These are phyloP conservation scores for Melanotus villosus DNA, from an alignment of 2,888 invertebrate species.

Conservation along the genomic window DNA sequence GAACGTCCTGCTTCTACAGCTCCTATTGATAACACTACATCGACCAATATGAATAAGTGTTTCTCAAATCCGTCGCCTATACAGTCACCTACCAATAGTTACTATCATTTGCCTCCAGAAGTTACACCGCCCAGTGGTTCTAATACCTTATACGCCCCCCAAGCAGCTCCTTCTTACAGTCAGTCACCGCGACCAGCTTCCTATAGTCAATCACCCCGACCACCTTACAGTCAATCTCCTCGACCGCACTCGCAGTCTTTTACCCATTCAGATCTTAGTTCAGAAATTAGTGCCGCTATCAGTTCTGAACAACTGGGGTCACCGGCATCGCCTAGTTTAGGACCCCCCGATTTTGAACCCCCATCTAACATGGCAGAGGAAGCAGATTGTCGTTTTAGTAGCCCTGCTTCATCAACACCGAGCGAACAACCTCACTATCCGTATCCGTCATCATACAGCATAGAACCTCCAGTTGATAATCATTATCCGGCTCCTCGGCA, in stretches of 20 bases:
- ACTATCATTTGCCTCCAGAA: slow-evolving; percentile 67
- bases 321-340: slow-evolving; percentile 77
- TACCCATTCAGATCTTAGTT: slow-evolving; percentile 81
- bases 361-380: slow-evolving; percentile 73
- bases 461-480: slow-evolving; percentile 63
- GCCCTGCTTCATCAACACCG: slow-evolving; percentile 68
- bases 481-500: slow-evolving; percentile 69
- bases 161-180: slow-evolving; percentile 56
- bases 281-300: slow-evolving; percentile 85
- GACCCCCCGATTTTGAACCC: slow-evolving; percentile 83
- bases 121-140: slow-evolving; percentile 66
- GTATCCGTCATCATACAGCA: slow-evolving; percentile 65
- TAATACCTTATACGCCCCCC: slow-evolving; percentile 64
- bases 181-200: slow-evolving; percentile 55
- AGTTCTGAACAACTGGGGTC: slow-evolving; percentile 78
- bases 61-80: slow-evolving; percentile 70
- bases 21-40: slow-evolving; percentile 63
- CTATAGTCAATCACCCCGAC: slow-evolving; percentile 64
- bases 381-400: slow-evolving; percentile 70
- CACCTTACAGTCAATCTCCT: slow-evolving; percentile 62
- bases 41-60: slow-evolving; percentile 68
- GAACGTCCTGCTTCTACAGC: slow-evolving; percentile 48
- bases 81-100: slow-evolving; percentile 68
- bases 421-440: slow-evolving; percentile 64
- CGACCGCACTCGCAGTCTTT: slow-evolving; percentile 71